A percentile compares a stretch with the other conserved stretches of the same genome.
phyloP scores from a whole-genome alignment of 2,888 invertebrate genomes.

The Protodeltote pygarga region DNA sequence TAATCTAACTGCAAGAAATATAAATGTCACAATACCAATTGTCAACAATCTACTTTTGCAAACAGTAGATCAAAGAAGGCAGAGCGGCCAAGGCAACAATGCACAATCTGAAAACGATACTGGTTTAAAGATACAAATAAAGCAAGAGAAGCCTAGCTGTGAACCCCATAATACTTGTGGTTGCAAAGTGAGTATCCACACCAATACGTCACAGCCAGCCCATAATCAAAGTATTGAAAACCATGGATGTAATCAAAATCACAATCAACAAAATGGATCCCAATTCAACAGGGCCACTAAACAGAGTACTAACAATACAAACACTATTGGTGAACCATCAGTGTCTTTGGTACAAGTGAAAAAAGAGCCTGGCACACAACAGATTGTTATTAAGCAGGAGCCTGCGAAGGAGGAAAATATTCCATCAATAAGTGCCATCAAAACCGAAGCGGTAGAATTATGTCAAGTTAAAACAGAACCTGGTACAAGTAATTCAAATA shows the following conservation, averaged over 20 bases:
- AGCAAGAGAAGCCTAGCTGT: constrained; percentile 57
- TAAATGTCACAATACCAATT: constrained; percentile 35
- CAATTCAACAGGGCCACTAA: constrained; percentile 48
- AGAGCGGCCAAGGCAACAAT: constrained; percentile 34
- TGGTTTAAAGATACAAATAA: constrained; percentile 46
- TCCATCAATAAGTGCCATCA: constrained; percentile 51
- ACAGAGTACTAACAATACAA: constrained; percentile 48
- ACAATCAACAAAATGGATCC: constrained; percentile 56
- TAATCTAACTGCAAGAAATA: constrained; percentile 49
- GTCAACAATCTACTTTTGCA: constrained; percentile 37
- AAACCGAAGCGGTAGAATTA: constrained; percentile 58
- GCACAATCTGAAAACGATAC: constrained; percentile 18
- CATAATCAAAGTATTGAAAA: constrained; percentile 52
- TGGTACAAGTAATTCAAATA: constrained; percentile 43
- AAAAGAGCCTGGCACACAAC: constrained; percentile 63
- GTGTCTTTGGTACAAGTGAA: constrained; percentile 61
- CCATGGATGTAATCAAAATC: constrained; percentile 52
- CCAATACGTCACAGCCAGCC: constrained; percentile 23
- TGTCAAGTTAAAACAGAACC: constrained; percentile 66
- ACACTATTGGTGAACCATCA: constrained; percentile 38
- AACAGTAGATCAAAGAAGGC: constrained; percentile 26
- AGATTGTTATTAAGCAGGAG: constrained; percentile 66
- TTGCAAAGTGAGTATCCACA: constrained; percentile 39
- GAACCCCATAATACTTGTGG: constrained; percentile 42
- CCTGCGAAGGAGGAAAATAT: constrained; percentile 30